Evolutionary conservation across 2,888 invertebrate species (phyloP).

Genomic region (Dendrolimus houi): DNA sequence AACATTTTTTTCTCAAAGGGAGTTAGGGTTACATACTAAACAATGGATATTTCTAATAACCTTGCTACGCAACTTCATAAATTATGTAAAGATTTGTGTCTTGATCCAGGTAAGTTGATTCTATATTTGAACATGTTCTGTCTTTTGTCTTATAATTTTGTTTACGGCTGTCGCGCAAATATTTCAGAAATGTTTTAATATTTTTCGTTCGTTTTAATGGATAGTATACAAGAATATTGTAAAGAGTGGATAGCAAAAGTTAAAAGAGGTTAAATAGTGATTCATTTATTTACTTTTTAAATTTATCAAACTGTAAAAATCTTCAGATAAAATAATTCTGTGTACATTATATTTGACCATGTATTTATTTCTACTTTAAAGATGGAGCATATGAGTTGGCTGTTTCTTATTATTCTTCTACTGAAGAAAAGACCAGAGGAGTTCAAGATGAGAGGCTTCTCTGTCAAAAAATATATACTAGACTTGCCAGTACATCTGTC

Average conservation of each 20-base stretch:
- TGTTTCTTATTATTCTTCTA: slow-evolving; percentile 57
- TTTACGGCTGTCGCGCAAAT: slow-evolving; percentile 8
- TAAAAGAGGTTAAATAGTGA: slow-evolving; percentile 18
- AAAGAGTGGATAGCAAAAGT: slow-evolving; percentile 26
- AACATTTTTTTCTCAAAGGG: background rate
- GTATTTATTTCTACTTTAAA: slow-evolving; percentile 11
- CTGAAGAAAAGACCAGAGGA: slow-evolving; percentile 37
- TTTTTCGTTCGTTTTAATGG: slow-evolving; percentile 25
- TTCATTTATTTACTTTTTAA: no score
- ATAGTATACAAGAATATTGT: slow-evolving; percentile 40
- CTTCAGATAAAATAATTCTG: no score
- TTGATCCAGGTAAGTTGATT: slow-evolving; percentile 53
- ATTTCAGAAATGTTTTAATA: slow-evolving; percentile 9
- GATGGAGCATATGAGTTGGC: slow-evolving; percentile 68
- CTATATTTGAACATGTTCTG: slow-evolving; percentile 29
- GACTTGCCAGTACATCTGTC: slow-evolving; percentile 37
- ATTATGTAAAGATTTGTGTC: slow-evolving; percentile 55
- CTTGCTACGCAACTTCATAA: slow-evolving; percentile 53
- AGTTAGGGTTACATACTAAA: background rate
- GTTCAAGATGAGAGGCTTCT: slow-evolving; percentile 54
- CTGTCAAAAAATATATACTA: slow-evolving; percentile 57
- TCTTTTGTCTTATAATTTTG: slow-evolving; percentile 1
- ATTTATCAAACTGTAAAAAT: no score
- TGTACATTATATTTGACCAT: background rate
- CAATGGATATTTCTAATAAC: slow-evolving; percentile 44